Evolutionary conservation across 2,113 vertebrate species (phyloP).

Genomic region (Python bivittatus): DNA sequence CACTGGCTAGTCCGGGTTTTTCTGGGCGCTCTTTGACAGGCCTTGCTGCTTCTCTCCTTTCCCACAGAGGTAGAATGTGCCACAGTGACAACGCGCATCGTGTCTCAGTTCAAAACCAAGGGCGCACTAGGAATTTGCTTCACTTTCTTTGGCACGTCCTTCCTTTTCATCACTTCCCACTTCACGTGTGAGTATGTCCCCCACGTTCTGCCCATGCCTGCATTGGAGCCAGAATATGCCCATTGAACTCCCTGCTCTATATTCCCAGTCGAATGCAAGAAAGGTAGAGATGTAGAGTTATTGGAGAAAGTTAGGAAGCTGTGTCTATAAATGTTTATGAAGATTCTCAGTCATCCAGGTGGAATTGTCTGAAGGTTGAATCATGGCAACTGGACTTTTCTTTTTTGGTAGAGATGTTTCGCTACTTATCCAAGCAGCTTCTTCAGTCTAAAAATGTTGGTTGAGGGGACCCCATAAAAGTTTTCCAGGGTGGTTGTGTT

Average conservation of each 20-base stretch:
- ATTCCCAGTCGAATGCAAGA: not conserved
- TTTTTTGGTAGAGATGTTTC: no score
- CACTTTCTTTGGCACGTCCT: conserved; percentile 96
- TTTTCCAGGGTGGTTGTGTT: no score
- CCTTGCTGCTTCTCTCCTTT: rapidly evolving
- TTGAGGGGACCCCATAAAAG: no score
- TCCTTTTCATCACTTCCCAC: conserved; percentile 98
- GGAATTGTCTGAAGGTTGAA: no score
- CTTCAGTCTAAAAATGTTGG: no score
- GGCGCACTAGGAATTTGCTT: conserved; percentile 90
- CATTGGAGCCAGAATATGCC: not conserved
- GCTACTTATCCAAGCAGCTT: no score
- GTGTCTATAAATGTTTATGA: not conserved
- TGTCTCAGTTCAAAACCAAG: conserved; percentile 98
- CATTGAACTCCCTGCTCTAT: not conserved
- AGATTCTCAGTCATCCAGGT: no score
- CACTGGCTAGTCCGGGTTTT: rapidly evolving
- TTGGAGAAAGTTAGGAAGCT: not conserved
- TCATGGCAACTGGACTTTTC: no score
- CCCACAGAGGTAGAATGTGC: conserved; percentile 88
- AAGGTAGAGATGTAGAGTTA: not conserved
- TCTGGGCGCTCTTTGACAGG: not conserved
- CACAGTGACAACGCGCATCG: conserved; percentile 93
- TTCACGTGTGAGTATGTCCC: conserved; percentile 89
- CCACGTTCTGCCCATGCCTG: no score